A percentile compares a stretch with the other conserved stretches of the same genome.
Evolutionary conservation across 2,797 vertebrate genomes (phyloP).

Genomic region (Melanotaenia nigrans): DNA sequence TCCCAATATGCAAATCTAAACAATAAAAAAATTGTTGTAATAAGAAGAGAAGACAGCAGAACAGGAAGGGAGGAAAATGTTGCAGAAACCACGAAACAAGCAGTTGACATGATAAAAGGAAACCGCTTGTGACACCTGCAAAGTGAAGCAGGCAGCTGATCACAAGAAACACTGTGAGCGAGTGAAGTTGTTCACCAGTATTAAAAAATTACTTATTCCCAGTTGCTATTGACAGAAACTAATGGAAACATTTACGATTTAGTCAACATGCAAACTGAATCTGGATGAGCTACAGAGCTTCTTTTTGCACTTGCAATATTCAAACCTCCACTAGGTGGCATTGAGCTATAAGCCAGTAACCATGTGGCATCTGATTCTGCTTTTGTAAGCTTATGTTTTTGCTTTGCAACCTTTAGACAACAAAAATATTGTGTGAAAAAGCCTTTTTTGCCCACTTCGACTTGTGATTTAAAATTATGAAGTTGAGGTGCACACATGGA

Average conservation of each 20-base stretch:
- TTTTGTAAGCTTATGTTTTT: neutral
- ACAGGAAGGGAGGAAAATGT: neutral
- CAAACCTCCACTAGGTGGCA: slow-evolving; percentile 49
- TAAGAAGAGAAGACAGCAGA: neutral
- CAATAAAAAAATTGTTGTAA: neutral
- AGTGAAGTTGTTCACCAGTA: no score
- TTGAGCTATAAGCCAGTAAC: slow-evolving; percentile 1
- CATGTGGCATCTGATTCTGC: neutral
- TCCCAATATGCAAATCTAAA: neutral
- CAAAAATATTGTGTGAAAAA: neutral
- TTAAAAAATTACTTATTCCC: neutral
- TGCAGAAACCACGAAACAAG: neutral
- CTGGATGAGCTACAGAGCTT: neutral
- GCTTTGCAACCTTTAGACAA: neutral
- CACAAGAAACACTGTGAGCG: neutral
- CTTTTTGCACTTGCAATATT: neutral
- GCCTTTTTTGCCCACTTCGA: no score
- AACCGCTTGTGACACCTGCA: neutral
- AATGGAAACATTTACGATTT: neutral
- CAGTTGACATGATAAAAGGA: neutral
- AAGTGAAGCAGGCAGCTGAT: neutral
- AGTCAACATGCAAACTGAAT: neutral
- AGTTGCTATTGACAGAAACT: neutral
- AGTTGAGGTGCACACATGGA: no score
- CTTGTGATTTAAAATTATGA: neutral